Conservation (phyloP, 1,140 invertebrate species). For the Macrobrachium rosenbergii region DNA sequence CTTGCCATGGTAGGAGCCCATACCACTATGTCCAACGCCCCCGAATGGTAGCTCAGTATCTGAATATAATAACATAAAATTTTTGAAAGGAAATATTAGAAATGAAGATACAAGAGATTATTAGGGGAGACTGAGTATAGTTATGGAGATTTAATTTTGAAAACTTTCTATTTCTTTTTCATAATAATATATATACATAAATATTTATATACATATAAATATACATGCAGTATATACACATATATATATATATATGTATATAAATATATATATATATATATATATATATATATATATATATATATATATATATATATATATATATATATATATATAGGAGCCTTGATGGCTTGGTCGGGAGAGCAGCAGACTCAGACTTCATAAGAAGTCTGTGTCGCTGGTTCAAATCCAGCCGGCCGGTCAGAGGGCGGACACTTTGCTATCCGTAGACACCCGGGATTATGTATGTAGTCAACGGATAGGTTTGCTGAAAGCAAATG, state of each 20-base stretch:
- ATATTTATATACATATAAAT: too few species aligned
- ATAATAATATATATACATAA: too few species aligned
- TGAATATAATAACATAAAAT: neutral
- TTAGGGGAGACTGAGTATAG: neutral
- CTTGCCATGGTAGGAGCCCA: conserved; percentile 76
- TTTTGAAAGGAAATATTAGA: neutral
- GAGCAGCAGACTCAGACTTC: too few species aligned
- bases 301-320: conserved; percentile 4
- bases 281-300: neutral
- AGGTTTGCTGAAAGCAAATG: too few species aligned
- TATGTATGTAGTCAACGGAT: too few species aligned
- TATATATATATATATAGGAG: conserved; percentile 11
- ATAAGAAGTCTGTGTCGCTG: too few species aligned
- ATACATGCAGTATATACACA: neutral
- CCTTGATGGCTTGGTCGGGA: too few species aligned
- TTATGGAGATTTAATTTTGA: neutral
- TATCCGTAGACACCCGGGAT: too few species aligned
- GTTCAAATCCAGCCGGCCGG: too few species aligned
- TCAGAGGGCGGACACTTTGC: too few species aligned
- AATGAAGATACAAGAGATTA: neutral
- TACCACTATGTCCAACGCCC: conserved; percentile 75
- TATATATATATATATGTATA: too few species aligned
- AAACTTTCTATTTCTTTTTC: too few species aligned
- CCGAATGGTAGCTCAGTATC: conserved; percentile 72
- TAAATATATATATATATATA: conserved; percentile 64